Percentiles rank a stretch among this genome's conserved stretches.
phyloP scores from a whole-genome alignment of 2,888 invertebrate species.

The Agrotis ipsilon region DNA sequence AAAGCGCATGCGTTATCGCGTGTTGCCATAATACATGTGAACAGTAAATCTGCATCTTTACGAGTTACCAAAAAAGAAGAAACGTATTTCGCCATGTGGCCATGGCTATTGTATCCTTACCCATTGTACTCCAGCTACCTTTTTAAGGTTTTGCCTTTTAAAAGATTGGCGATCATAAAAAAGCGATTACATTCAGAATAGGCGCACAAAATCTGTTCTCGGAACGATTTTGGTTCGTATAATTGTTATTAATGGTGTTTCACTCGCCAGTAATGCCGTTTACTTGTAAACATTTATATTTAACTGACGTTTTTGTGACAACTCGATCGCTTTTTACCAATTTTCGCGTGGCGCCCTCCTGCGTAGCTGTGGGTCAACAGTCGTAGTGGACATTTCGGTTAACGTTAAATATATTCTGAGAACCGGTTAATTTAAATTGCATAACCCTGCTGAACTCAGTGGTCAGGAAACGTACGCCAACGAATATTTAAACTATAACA shows the following conservation, averaged over 20 bases:
- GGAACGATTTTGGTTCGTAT: constrained; percentile 68
- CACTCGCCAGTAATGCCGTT: constrained; percentile 38
- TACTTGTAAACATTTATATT: constrained; percentile 46
- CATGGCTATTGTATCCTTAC: constrained; percentile 82
- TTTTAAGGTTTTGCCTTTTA: constrained; percentile 83
- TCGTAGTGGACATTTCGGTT: background rate
- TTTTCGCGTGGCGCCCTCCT: constrained; percentile 31
- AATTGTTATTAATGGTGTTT: constrained; percentile 61
- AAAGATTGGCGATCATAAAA: constrained; percentile 83
- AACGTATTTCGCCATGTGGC: constrained; percentile 83
- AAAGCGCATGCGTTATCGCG: constrained; percentile 73
- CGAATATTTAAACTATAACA: background rate
- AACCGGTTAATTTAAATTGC: background rate
- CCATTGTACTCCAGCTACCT: constrained; percentile 84
- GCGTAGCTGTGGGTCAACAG: constrained; percentile 36
- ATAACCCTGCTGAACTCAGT: background rate
- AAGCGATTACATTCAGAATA: constrained; percentile 83
- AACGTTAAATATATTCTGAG: constrained; percentile 5
- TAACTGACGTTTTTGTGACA: constrained; percentile 44
- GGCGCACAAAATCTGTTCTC: constrained; percentile 79
- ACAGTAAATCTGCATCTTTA: constrained; percentile 85
- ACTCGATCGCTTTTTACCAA: constrained; percentile 34
- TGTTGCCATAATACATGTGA: constrained; percentile 74
- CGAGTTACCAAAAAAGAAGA: constrained; percentile 81
- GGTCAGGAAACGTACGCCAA: background rate